Percentiles rank a stretch among this genome's conserved stretches.
These are phyloP conservation scores for Zeus faber DNA, from an alignment of 2,113 vertebrate species.

Conservation along the genomic window DNA sequence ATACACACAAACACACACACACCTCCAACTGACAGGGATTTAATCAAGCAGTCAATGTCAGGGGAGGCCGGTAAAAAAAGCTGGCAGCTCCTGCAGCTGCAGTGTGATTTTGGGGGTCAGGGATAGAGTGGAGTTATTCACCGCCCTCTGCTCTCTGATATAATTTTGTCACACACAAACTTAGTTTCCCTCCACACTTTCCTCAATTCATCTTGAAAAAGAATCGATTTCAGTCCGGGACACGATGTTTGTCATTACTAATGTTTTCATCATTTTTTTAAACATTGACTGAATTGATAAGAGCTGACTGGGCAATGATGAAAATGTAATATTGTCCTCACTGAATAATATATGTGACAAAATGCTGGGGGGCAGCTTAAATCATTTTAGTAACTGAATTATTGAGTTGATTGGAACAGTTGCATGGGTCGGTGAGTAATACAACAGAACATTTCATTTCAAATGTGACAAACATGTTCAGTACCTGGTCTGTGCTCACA, in stretches of 20 bases:
- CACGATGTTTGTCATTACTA: slow-evolving; percentile 44
- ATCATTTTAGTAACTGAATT: slow-evolving; percentile 46
- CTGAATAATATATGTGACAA: slow-evolving; percentile 49
- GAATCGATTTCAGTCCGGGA: slow-evolving; percentile 40
- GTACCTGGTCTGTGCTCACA: too few species aligned
- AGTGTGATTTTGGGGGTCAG: too few species aligned
- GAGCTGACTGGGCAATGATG: slow-evolving; percentile 17
- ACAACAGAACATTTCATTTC: background rate
- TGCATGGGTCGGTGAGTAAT: slow-evolving; percentile 11
- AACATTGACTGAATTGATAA: slow-evolving; percentile 38
- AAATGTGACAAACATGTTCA: too few species aligned
- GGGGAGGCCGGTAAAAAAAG: too few species aligned
- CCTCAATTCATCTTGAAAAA: slow-evolving; percentile 13
- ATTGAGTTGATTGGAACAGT: slow-evolving; percentile 36
- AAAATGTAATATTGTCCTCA: slow-evolving; percentile 14
- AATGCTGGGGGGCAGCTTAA: slow-evolving; percentile 34
- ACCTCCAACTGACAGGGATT: too few species aligned
- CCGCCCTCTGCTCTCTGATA: too few species aligned
- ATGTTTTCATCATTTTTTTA: slow-evolving; percentile 45
- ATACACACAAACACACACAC: background rate
- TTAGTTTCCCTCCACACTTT: background rate
- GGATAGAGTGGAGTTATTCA: too few species aligned
- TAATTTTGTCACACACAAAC: background rate
- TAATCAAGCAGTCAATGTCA: too few species aligned
- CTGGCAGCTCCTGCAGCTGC: too few species aligned